Evolutionary conservation across 2,888 invertebrate genomes (phyloP), one percentile per base, ranked within the genome.

Genomic region (Pterostichus madidus): DNA sequence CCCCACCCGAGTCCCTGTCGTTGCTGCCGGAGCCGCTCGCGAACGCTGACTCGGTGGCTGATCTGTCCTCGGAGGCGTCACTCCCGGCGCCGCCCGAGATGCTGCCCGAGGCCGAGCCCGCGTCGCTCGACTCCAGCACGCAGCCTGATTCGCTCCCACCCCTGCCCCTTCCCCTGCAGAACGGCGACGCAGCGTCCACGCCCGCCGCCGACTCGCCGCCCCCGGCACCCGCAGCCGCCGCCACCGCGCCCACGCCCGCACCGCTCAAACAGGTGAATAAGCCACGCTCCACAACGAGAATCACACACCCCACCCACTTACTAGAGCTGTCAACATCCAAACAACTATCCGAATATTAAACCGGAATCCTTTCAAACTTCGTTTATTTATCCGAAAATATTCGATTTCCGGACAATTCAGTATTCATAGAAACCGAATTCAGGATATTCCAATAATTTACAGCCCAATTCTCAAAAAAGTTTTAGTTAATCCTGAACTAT

Each of bases 241-340:
- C 91, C 86, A 91, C 91, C 85, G 91, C 91, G 85, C 89, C 89
- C 87, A 91, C 86, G 91, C 88, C 88, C 91, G 92, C 91, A 91
- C 91, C 89, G 91, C 91, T 91, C 90, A 93, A 90, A 89, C 90
- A 90, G 90, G 90, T 90, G 90, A 90, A 88, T 89, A 89, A 86
- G 13, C 24, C 8, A n/a, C 39, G 44, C 68, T 39, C 68, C 68
- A 71, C 15, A 46, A 10, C 17, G 5, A 35, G 35, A 17, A 56
- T 1, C 17, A 56, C 15, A 5, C 52, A 13, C 8, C 4, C 15
- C 8, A 17, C 24, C 24, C 6, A 56, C 56, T 2, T 17, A 15
- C 56, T 13, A 17, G 15, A 0, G 15, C 39, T 39, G 46, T 17
- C 64, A 64, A 64, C 35, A 15, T 32, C 24, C 31, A 2, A 61